Base-by-base conservation (phyloP, 1,140 invertebrate genomes). In the Drosophila pseudoananassae region DNA sequence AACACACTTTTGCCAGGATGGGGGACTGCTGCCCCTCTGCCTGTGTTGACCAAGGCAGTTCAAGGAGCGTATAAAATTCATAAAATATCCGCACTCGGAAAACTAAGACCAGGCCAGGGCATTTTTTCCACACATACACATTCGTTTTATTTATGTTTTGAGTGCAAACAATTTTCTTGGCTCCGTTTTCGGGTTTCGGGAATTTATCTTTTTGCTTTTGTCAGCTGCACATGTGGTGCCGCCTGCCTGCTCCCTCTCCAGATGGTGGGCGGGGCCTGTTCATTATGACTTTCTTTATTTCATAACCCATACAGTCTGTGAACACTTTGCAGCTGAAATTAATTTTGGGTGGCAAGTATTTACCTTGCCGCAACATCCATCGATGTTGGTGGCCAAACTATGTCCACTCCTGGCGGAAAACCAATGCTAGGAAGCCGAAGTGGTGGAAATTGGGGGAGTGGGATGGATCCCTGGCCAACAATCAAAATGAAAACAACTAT, bases 61-160 rank as follows among this genome's bases (percentile, higher is more conserved):
- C 82, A 60, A 87, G 83, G 61, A 78, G 83, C 83, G 82, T 69
- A 87, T 87, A 82, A 87, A 87, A 87, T 87, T 87, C 83, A 87
- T 76, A 87, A 87, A 87, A 87, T 87, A 87, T 87, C 82, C 78
- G 82, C 78, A 87, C 82, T 87, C 82, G 65, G 64, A 59, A 74
- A 74, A 8, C 58, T n/a, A 57, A 31, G n/a, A 27, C 33, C 9
- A 14, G 50, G 38, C 38, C 38, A 20, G n/a, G 29, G 8, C 31
- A 10, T 23, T 59, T 78, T 61, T 52, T 56, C 15, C 5, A 6
- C 25, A 27, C 25, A 27, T 58, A 33, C 55, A 33, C 51, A 58
- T 85, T 77, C 53, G 50, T 51, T 63, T 70, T 84, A 75, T 84
- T 84, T 83, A 65, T 78, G 63, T 76, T 71, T 80, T 71, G 53